Evolutionary conservation across 2,797 vertebrate genomes (phyloP).

Genomic region (Furcifer pardalis): DNA sequence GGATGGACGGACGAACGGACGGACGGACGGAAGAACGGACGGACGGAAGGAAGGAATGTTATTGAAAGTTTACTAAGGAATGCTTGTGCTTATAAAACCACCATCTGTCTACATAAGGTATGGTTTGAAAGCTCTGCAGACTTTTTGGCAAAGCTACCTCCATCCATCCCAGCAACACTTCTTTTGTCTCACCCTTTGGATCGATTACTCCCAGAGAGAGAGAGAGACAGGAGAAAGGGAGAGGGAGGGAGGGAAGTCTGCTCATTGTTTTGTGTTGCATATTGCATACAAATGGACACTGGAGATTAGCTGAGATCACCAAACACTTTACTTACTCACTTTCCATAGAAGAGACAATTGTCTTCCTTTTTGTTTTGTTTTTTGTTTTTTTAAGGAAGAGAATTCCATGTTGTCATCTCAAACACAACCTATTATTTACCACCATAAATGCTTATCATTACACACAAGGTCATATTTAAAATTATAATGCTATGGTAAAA

Average conservation of each 20-base stretch:
- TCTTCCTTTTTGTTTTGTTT: not conserved
- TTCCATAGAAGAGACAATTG: conserved; percentile 31
- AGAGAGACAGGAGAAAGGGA: too few species aligned
- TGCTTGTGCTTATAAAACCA: not conserved
- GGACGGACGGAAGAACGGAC: not conserved
- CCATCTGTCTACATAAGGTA: conserved; percentile 4
- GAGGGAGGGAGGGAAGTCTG: not conserved
- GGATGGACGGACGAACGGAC: not conserved
- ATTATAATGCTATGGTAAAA: conserved; percentile 71
- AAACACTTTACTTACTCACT: conserved; percentile 30
- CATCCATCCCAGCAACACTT: conserved; percentile 13
- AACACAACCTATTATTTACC: conserved; percentile 54
- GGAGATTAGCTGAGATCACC: conserved; percentile 46
- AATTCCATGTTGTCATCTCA: conserved; percentile 26
- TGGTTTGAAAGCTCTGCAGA: conserved; percentile 40
- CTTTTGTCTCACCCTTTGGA: conserved; percentile 31
- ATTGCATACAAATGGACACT: not conserved
- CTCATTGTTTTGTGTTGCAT: not conserved
- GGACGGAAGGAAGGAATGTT: not conserved
- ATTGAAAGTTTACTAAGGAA: conserved; percentile 33
- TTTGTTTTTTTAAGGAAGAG: not conserved
- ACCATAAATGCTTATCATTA: conserved; percentile 62
- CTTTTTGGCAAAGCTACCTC: not conserved
- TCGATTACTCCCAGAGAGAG: not conserved
- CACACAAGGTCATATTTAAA: conserved; percentile 76